Base-by-base conservation (phyloP, 2,797 vertebrate species). In the Mus minutoides region DNA sequence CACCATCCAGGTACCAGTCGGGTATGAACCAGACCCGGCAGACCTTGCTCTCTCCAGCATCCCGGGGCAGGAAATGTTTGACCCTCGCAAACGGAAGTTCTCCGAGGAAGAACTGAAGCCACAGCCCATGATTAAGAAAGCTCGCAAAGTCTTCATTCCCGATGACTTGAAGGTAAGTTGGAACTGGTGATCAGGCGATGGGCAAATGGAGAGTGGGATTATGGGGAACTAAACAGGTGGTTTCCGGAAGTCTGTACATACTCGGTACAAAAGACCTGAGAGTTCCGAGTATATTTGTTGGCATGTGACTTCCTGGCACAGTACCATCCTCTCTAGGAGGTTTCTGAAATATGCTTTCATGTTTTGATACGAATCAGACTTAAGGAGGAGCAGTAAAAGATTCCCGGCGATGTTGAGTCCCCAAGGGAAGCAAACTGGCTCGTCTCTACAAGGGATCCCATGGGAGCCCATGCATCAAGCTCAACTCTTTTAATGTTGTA, bases 121-220 rank as follows among this genome's bases (percentile, higher is more conserved):
- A 0, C 99, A 99, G 97, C 99, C 99, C 26, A 99, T 99, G 99
- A 99, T 99, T 98, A 99, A 99, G 98, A 99, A 99, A 97, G 99
- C 99, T 31, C 99, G 99, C 92, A 99, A 99, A 98, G 98, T 99
- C 97, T 99, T 99, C 98, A 99, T 99, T 94, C 99, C 99, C 0
- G 99, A 99, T 0, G 99, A 99, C 98, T 98, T 99, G 98, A 99
- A 99, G 99, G 99, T 99, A 99, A 99, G 96, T 99, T 98, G 99
- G 98, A 98, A 97, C 98, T 98, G 98, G 98, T 99, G 96, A 96
- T 43, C 43, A 98, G 97, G 95, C 89, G 85, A 24, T 2, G 14
- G 90, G 13, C 4, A 46, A 11, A 67, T 56, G n/a, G 62, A 79
- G 75, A 71, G 69, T 21, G 17, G 67, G 54, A 43, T 73, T 10